Conservation (phyloP, 1,140 invertebrate genomes). For the Tetragonula clypearis region DNA sequence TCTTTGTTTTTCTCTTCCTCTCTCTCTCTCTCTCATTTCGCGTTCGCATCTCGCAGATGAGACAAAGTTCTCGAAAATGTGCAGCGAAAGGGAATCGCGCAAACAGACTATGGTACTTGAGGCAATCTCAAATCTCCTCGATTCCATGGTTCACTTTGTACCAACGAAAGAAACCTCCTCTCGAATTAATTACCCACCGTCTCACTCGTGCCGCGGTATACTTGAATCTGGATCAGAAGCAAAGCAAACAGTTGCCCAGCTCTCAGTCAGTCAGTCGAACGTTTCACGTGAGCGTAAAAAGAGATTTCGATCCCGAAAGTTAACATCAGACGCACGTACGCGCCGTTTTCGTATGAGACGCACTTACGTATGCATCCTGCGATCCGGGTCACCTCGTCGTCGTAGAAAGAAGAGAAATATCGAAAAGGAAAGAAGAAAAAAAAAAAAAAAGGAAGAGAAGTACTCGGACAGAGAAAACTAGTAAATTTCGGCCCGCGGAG, state of each 20-base stretch:
- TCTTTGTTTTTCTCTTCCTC: too few relatives aligned
- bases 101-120: too few relatives aligned
- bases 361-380: background rate
- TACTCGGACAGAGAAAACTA: too few relatives aligned
- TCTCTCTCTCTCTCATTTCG: too few relatives aligned
- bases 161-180: too few relatives aligned
- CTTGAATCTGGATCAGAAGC: background rate
- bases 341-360: background rate
- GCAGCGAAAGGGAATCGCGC: too few relatives aligned
- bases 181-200: background rate
- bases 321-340: background rate
- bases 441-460: background rate
- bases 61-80: background rate
- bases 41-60: background rate
- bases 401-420: background rate
- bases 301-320: constrained; percentile 19
- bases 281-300: background rate
- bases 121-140: too few relatives aligned
- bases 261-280: background rate
- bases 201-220: too few relatives aligned
- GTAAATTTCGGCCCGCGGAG: too few relatives aligned
- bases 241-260: background rate
- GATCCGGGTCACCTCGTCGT: background rate
- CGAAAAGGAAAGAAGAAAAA: background rate
- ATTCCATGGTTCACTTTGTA: too few relatives aligned